Evolutionary conservation across 2,888 invertebrate genomes (phyloP), one percentile per base, ranked within the genome.

Genomic region (Amaurobius ferox): DNA sequence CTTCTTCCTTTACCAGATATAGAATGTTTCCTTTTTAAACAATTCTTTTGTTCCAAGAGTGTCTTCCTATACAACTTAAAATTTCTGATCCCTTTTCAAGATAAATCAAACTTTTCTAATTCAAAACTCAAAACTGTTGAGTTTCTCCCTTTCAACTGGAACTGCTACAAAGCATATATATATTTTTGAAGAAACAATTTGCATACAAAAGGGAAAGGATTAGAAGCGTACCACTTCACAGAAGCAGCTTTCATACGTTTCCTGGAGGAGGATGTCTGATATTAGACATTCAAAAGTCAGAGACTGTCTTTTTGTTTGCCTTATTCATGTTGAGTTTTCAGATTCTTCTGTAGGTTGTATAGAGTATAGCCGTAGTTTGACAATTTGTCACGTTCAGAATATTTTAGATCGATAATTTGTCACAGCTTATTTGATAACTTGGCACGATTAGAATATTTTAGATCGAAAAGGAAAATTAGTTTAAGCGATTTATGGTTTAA

Each of bases 181-280:
- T 55, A 19, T 55, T 5, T 23, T 55, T 23, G 23, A 55, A 55
- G 23, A 55, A 55, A 55, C 55, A 55, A 55, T 55, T 55, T 55
- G 55, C 55, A 55, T 55, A 23, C 55, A 23, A 55, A 55, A 55
- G 55, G 16, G 23, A 1, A 23, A 23, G 55, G 55, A 55, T 55
- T 55, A 55, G 16, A 55, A 55, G 55, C 23, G 19, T 23, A 23
- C 23, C 23, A 5, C 55, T 55, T 23, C 5, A 55, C 19, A 19
- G 55, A 5, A 23, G 11, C 2, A 23, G 23, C 5, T 55, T 55
- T 23, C 13, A 23, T 3, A 1, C 5, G 3, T 23, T 23, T 2
- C 23, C 55, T 23, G 19, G 23, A 44, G 44, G 55, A 11, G 55
- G 55, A 23, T 16, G 23, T 55, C 13, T 23, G 2, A 55, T 55